phyloP scores from a whole-genome alignment of 2,113 vertebrate genomes.

The Collichthys lucidus region DNA sequence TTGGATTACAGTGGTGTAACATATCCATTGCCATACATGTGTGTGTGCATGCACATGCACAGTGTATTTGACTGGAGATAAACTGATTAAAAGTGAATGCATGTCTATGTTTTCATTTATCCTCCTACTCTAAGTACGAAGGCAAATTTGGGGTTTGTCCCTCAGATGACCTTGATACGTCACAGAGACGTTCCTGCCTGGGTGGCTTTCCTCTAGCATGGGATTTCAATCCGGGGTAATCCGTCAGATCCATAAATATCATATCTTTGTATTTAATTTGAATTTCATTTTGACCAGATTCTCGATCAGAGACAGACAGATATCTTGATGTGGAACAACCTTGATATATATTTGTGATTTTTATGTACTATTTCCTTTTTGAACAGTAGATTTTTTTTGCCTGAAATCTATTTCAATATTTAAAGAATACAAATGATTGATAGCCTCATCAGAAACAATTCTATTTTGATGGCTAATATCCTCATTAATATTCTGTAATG shows the following conservation, averaged over 20 bases:
- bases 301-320: not conserved
- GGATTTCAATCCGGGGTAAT: not conserved
- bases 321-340: not conserved
- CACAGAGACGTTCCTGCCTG: not conserved
- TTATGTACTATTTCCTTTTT: constrained; percentile 13
- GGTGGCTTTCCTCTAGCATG: constrained; percentile 8
- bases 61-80: constrained; percentile 8
- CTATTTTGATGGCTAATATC: constrained; percentile 68
- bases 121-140: constrained; percentile 47
- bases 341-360: not conserved
- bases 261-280: constrained; percentile 1
- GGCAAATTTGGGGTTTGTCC: constrained; percentile 35
- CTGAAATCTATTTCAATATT: constrained; percentile 46
- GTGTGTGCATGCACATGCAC: constrained; percentile 2
- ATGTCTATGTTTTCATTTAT: constrained; percentile 17
- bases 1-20: constrained; percentile 53
- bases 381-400: not conserved
- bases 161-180: constrained; percentile 44
- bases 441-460: constrained; percentile 51
- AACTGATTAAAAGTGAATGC: constrained; percentile 42
- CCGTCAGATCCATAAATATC: constrained; percentile 11
- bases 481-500: constrained; percentile 69
- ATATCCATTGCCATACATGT: not conserved
- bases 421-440: constrained; percentile 55
- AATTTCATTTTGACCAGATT: constrained; percentile 13